Evolutionary conservation across 2,888 invertebrate genomes (phyloP), one percentile per base, ranked within the genome.

Genomic region (Thalpophila matura): DNA sequence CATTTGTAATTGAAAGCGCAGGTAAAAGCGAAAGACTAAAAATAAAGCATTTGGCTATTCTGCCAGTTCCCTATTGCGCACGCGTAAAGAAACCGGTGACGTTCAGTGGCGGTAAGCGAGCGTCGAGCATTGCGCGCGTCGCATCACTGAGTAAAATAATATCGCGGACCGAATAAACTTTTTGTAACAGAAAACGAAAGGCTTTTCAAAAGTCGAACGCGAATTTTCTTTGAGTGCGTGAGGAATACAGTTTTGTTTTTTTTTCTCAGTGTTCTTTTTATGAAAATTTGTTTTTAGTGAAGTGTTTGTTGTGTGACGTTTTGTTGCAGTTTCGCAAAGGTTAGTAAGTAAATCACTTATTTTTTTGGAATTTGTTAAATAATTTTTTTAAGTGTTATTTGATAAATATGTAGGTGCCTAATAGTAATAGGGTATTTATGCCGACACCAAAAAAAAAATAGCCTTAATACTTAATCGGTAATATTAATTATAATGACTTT

Each of bases 21-120:
- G 84, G 81, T 81, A 78, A 76, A 66, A 70, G 60, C 54, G 69
- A 77, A 74, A 67, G 54, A 71, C 80, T 82, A 84, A 78, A 84
- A 82, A 82, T 83, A 82, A 83, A 81, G 58, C 65, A 74, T 77
- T 80, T 69, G 51, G 63, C 51, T 40, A 68, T 71, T 70, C 66
- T 68, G 68, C 51, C 49, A 43, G 65, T 54, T 29, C 59, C 59
- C 51, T 51, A 54, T 53, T 72, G 84, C 84, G 83, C 84, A 85
- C 62, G 85, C 80, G 77, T 74, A 50, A 64, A 55, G 49, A 50
- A 56, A 61, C 62, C 29, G 49, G 14, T 51, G 46, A 38, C 42
- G 58, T 57, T 80, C 86, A 84, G 84, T 84, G 86, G 77, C 76
- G 82, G 82, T 56, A 81, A 81, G 82, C 68, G 53, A 77, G 72